Percentiles rank a stretch among this genome's conserved stretches.
Conservation (phyloP, 2,113 vertebrate species). For the Connochaetes taurinus region DNA sequence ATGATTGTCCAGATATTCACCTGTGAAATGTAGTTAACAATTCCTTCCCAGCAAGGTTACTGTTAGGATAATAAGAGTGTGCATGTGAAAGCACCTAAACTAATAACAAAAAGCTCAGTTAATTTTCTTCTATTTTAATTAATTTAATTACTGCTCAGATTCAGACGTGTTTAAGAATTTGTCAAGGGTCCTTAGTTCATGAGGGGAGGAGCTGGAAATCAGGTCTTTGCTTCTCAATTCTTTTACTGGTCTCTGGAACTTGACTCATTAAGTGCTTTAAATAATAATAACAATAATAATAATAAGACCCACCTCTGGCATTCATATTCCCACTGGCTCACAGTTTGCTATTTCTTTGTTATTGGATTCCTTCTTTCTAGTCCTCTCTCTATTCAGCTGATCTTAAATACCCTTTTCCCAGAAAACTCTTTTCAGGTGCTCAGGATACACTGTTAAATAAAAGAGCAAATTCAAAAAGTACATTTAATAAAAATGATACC, state of each 20-base stretch:
- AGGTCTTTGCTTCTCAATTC: neutral
- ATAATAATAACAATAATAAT: neutral
- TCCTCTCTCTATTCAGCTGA: neutral
- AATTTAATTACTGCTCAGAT: neutral
- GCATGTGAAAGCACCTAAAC: neutral
- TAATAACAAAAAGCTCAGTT: neutral
- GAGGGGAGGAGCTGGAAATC: neutral
- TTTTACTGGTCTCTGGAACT: neutral
- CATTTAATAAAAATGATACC: neutral
- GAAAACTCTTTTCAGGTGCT: conserved; percentile 3
- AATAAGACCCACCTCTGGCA: neutral
- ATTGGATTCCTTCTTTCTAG: neutral
- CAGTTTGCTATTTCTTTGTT: neutral
- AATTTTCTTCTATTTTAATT: neutral
- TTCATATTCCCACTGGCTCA: neutral
- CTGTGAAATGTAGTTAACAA: neutral
- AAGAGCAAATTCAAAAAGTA: neutral
- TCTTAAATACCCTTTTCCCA: neutral
- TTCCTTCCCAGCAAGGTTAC: neutral
- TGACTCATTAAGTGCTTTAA: neutral
- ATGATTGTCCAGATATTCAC: neutral
- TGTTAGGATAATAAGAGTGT: neutral
- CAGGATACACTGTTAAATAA: neutral
- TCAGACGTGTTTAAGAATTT: neutral
- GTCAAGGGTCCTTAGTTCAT: neutral